Conservation (phyloP, 2,888 invertebrate species). For the Plagodis pulveraria region DNA sequence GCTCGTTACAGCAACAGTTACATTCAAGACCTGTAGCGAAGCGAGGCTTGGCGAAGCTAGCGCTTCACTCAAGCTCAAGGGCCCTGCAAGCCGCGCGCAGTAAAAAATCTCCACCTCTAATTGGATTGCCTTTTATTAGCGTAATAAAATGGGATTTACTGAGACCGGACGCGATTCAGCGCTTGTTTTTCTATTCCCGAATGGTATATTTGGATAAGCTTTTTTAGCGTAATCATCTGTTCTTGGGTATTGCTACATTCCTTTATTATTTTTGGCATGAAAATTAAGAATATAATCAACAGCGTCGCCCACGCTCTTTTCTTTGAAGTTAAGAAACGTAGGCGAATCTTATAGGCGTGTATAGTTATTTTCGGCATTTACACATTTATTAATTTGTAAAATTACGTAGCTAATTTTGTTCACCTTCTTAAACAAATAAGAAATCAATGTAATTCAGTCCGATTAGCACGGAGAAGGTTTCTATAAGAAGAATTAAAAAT, state of each 20-base stretch:
- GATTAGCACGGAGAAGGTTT: too few species aligned
- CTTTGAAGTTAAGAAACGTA: too few species aligned
- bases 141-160: conserved; percentile 80
- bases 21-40: conserved; percentile 57
- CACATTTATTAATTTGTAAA: too few species aligned
- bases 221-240: conserved; percentile 23
- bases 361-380: too few species aligned
- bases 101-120: conserved; percentile 77
- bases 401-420: too few species aligned
- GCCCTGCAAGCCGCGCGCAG: conserved; percentile 61
- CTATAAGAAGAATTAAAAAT: too few species aligned
- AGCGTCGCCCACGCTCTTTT: too few species aligned
- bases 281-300: too few species aligned
- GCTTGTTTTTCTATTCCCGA: conserved; percentile 63
- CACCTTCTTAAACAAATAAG: too few species aligned
- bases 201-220: conserved; percentile 53
- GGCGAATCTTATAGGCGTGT: too few species aligned
- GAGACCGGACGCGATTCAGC: conserved; percentile 60
- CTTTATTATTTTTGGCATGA: too few species aligned
- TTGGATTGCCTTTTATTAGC: conserved; percentile 82
- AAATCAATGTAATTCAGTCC: too few species aligned
- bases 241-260: conserved; percentile 1
- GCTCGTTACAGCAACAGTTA: conserved; percentile 57
- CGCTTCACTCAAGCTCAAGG: conserved; percentile 58
- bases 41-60: conserved; percentile 14